Evolutionary conservation across 2,113 vertebrate species (phyloP).

Genomic region (Oreochromis spilurus): DNA sequence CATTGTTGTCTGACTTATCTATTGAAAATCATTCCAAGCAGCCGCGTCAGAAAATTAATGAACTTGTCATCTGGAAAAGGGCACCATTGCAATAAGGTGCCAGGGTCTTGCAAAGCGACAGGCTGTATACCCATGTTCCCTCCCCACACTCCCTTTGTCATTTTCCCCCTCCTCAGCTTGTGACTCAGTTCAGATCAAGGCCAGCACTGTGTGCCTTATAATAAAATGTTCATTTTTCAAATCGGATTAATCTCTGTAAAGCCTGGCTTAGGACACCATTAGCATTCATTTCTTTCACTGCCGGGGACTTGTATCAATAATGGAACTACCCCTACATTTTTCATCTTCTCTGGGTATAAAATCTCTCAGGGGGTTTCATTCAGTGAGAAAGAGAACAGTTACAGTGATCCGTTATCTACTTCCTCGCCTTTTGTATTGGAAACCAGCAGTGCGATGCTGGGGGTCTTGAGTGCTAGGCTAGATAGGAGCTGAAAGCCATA

Average conservation of each 20-base stretch:
- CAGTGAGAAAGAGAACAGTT: constrained; percentile 40
- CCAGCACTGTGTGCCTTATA: constrained; percentile 49
- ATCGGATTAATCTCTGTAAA: constrained; percentile 70
- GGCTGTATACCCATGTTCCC: constrained; percentile 31
- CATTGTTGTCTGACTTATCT: constrained; percentile 46
- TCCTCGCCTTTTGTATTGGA: constrained; percentile 30
- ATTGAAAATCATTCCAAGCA: constrained; percentile 50
- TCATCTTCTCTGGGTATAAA: constrained; percentile 55
- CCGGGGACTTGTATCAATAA: constrained; percentile 69
- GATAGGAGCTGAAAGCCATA: neutral
- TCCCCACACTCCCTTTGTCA: constrained; percentile 42
- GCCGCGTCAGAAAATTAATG: constrained; percentile 52
- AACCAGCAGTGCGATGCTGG: constrained; percentile 3
- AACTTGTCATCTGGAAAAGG: constrained; percentile 62
- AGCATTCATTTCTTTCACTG: constrained; percentile 67
- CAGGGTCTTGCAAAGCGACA: constrained; percentile 44
- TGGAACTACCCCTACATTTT: constrained; percentile 51
- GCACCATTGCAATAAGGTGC: constrained; percentile 46
- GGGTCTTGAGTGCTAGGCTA: constrained; percentile 3
- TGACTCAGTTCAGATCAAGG: constrained; percentile 58
- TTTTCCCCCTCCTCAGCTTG: constrained; percentile 23
- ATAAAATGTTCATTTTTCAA: constrained; percentile 65
- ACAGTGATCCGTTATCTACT: constrained; percentile 51
- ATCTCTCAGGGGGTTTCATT: constrained; percentile 56
- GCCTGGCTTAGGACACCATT: constrained; percentile 60